These are phyloP conservation scores for Patagioenas fasciata DNA, from an alignment of 2,113 vertebrate species.

Conservation along the genomic window DNA sequence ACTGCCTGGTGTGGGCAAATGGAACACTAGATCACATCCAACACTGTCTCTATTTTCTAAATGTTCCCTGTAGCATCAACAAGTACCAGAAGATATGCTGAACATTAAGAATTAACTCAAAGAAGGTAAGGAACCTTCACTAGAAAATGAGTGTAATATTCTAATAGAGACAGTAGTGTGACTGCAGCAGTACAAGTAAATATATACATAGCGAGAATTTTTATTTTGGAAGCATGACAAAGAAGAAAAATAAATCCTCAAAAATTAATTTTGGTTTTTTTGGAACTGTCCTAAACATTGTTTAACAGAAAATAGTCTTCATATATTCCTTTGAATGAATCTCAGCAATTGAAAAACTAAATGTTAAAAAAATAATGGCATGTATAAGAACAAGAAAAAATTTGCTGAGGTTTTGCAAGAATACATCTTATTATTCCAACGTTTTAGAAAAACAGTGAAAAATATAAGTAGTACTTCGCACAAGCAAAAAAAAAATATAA, in stretches of 20 bases:
- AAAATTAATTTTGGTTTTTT: background rate
- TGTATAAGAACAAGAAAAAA: background rate
- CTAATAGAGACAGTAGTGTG: background rate
- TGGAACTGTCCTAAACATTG: background rate
- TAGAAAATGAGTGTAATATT: background rate
- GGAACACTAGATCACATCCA: background rate
- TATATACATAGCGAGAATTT: background rate
- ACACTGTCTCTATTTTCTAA: background rate
- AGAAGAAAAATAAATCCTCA: background rate
- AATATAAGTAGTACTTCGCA: background rate
- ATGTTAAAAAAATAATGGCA: background rate
- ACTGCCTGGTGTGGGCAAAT: background rate
- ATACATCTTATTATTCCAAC: background rate
- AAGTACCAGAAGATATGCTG: background rate
- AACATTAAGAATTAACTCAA: background rate
- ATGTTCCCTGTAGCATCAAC: background rate
- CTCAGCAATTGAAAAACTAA: background rate
- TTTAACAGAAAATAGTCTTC: background rate
- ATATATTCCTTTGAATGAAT: background rate
- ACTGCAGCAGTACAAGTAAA: background rate
- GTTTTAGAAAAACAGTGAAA: background rate
- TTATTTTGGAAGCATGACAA: background rate
- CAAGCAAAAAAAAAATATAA: background rate
- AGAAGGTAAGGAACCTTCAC: background rate
- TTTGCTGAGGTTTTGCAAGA: background rate